phyloP scores from a whole-genome alignment of 1,140 invertebrate genomes.

The Anoplophora glabripennis region DNA sequence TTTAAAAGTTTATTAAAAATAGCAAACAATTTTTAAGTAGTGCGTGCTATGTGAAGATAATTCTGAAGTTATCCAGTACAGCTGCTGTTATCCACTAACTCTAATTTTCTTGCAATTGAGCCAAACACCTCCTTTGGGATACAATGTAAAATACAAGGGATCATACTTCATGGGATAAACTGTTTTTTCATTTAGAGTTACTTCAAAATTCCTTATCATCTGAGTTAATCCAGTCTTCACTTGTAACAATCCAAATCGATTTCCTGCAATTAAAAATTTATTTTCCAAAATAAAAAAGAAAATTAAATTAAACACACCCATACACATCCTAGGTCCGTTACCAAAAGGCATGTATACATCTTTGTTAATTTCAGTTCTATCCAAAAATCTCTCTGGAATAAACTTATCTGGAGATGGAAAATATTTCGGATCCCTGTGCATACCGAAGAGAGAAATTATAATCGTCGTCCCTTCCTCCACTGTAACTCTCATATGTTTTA shows the following conservation, averaged over 20 bases:
- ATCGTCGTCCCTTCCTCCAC: conserved; percentile 4
- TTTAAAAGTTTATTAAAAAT: too few species aligned
- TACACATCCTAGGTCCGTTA: conserved; percentile 9
- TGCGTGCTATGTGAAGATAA: too few species aligned
- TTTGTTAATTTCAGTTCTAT: background rate
- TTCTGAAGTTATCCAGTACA: too few species aligned
- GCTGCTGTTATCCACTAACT: too few species aligned
- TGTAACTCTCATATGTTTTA: conserved; percentile 7
- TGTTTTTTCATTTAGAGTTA: background rate
- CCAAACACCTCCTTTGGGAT: conserved; percentile 7
- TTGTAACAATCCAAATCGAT: conserved; percentile 8
- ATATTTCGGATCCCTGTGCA: conserved; percentile 9
- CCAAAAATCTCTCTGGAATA: conserved; percentile 12
- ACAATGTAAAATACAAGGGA: background rate
- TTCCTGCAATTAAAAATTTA: background rate
- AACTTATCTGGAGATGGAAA: background rate
- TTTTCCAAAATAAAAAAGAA: background rate
- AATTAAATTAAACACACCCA: conserved; percentile 1
- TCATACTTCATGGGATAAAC: conserved; percentile 4
- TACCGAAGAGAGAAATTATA: background rate
- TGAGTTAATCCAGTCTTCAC: conserved; percentile 5
- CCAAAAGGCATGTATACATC: conserved; percentile 8
- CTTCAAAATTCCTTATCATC: conserved; percentile 10
- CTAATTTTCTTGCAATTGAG: background rate
- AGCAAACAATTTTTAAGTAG: too few species aligned